Evolutionary conservation across 2,797 vertebrate genomes (phyloP).

Genomic region (Cuniculus paca): DNA sequence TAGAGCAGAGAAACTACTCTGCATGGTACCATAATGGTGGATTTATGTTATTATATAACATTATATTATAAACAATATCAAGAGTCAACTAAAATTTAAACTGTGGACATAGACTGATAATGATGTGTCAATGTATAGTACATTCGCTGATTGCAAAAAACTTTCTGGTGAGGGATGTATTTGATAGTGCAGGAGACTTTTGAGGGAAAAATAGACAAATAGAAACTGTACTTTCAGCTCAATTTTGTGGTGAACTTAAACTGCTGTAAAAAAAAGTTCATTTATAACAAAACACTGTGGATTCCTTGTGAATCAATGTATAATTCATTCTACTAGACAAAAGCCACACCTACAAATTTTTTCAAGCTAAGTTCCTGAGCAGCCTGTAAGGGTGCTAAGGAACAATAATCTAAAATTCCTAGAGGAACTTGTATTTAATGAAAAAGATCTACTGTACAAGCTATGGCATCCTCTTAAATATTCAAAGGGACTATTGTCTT

Average conservation of each 20-base stretch:
- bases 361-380: background rate
- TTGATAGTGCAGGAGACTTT: background rate
- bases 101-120: background rate
- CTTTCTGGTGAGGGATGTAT: background rate
- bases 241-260: background rate
- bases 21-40: background rate
- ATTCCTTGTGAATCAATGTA: constrained; percentile 16
- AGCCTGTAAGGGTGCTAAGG: background rate
- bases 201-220: too few species aligned
- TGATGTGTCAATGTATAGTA: background rate
- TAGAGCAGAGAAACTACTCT: background rate
- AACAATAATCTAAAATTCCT: constrained; percentile 23
- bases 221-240: constrained; percentile 4
- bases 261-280: background rate
- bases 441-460: background rate
- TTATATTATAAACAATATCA: background rate
- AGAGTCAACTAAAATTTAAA: constrained; percentile 29
- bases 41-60: background rate
- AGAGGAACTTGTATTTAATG: background rate
- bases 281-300: background rate
- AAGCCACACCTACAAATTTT: constrained; percentile 2
- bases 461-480: background rate
- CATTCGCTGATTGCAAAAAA: background rate
- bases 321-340: constrained; percentile 21
- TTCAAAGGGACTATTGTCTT: background rate